These are phyloP conservation scores for Ceratotherium simum DNA, from an alignment of 2,113 vertebrate genomes.

Conservation along the genomic window DNA sequence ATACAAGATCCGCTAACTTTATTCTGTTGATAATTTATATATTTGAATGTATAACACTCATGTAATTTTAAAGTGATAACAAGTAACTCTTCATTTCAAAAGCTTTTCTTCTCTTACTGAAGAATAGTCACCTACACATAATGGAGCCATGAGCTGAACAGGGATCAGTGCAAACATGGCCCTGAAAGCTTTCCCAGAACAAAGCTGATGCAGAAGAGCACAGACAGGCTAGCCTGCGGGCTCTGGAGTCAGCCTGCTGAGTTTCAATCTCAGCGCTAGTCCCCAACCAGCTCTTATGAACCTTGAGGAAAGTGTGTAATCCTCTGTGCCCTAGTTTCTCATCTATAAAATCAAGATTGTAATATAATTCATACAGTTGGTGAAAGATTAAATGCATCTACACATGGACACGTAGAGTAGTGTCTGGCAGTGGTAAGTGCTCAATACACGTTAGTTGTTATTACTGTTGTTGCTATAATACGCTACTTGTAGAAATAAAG, in stretches of 20 bases:
- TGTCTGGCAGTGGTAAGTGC: background rate
- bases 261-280: background rate
- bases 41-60: background rate
- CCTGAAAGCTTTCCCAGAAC: background rate
- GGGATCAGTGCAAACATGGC: background rate
- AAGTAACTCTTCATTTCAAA: slow-evolving; percentile 54
- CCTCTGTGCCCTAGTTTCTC: background rate
- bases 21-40: slow-evolving; percentile 41
- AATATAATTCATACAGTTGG: background rate
- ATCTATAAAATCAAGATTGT: background rate
- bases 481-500: background rate
- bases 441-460: background rate
- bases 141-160: background rate
- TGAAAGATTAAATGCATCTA: background rate
- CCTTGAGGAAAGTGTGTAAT: background rate
- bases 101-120: background rate
- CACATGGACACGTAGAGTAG: background rate
- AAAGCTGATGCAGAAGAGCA: background rate
- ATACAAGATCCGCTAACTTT: slow-evolving; percentile 26
- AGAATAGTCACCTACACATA: slow-evolving; percentile 26
- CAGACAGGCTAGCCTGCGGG: background rate
- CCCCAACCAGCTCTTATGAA: background rate
- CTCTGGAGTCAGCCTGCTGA: background rate
- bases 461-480: background rate
- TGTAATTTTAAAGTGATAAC: slow-evolving; percentile 60